Base-by-base conservation (phyloP, 2,888 invertebrate genomes). In the Scaptomyza parva region DNA sequence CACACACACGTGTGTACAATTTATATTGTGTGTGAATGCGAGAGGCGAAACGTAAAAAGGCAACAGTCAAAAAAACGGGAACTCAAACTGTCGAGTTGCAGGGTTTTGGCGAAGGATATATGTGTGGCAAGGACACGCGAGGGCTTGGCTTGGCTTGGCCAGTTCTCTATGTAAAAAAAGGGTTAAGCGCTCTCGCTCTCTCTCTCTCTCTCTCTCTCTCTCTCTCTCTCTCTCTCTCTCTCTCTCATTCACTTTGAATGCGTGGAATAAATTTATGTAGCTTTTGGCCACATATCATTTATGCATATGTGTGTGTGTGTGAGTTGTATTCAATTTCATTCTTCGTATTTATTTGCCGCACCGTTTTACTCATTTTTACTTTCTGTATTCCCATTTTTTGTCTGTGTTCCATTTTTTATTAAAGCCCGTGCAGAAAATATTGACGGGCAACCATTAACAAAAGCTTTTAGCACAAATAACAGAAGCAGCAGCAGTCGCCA, bases 1-100 rank as follows among this genome's bases (percentile, higher is more conserved):
- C 44, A 48, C 20, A 47, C 51, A 57, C 6, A 39, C 39, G 52
- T 70, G 77, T 82, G 79, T 72, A 69, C 73, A 77, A 70, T 82
- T 73, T 78, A 75, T 87, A 77, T 85, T 85, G 85, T 82, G 82
- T 48, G 78, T 45, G 71, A 86, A 76, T 71, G 81, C 63, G 65
- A 61, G 60, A 70, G n/a, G n/a, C n/a, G n/a, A n/a, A n/a, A n/a
- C n/a, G n/a, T n/a, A n/a, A 61, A 65, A 65, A 68, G 54, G 76
- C 66, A 69, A 50, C 67, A 58, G 57, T 64, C 65, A 30, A 37
- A 45, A 57, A 50, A 37, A 9, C 45, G n/a, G 35, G 57, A 24
- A 58, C 51, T 67, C 47, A 26, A 35, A 39, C 47, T 53, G 64
- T 17, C 35, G 45, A 63, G 40, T 17, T 40, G 61, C 60, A 48